Evolutionary conservation across 2,797 vertebrate species (phyloP).

Genomic region (Oryzias sinensis): DNA sequence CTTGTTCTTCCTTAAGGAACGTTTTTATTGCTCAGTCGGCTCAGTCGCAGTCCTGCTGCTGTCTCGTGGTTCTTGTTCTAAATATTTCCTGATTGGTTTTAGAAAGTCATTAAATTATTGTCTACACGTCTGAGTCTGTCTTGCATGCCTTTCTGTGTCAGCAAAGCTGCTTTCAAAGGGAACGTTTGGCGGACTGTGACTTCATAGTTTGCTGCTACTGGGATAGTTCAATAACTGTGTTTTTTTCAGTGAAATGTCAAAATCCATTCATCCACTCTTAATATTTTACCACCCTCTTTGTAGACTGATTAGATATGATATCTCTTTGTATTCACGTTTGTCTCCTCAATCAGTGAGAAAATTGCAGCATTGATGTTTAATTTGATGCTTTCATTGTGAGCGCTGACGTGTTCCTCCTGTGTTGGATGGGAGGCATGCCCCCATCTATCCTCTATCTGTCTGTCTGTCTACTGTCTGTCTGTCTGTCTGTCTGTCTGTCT

Average conservation of each 20-base stretch:
- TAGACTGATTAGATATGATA: not conserved
- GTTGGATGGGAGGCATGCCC: conserved; percentile 9
- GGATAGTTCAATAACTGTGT: not conserved
- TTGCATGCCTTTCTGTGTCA: conserved; percentile 12
- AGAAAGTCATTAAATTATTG: conserved; percentile 55
- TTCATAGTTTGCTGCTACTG: not conserved
- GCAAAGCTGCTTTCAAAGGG: no score
- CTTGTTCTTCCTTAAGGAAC: conserved; percentile 9
- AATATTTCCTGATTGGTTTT: conserved; percentile 41
- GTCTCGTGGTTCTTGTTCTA: conserved; percentile 25
- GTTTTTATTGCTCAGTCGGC: not conserved
- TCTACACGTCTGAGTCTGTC: conserved; percentile 6
- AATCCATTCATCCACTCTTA: not conserved
- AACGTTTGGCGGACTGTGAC: not conserved
- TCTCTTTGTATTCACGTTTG: conserved; percentile 34
- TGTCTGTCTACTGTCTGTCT: no score
- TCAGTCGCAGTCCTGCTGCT: conserved; percentile 15
- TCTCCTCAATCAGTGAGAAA: conserved; percentile 60
- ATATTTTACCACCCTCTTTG: not conserved
- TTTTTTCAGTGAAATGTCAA: not conserved
- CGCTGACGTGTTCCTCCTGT: conserved; percentile 21
- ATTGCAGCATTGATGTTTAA: conserved; percentile 70
- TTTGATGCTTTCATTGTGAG: conserved; percentile 39
- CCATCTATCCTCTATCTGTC: no score
- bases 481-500: no score